Evolutionary conservation across 2,797 vertebrate species (phyloP), one percentile per base, ranked within the genome.

Genomic region (Peromyscus aztecus): DNA sequence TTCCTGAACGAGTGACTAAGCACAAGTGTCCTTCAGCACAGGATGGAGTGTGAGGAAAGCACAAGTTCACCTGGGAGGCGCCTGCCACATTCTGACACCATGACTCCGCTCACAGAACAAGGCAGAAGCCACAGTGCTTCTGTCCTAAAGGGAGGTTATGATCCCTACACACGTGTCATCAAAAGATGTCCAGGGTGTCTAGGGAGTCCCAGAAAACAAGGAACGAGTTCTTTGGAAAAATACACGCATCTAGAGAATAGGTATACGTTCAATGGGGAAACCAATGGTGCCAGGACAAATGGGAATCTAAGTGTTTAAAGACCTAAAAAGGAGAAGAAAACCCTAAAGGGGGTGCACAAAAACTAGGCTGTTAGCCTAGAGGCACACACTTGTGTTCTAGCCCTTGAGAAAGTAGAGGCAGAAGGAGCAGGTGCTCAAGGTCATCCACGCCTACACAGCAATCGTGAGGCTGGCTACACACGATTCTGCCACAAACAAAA

Each of bases 51-150:
- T 27, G 52, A 24, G 34, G 31, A 31, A 23, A 13, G 46, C 13
- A 14, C 2, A 16, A 6, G 9, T 34, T 31, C 52, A 37, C 49
- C 29, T 31, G 83, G 31, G 63, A 6, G 27, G 1, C 43, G 59
- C 24, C 19, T 34, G 57, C 11, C 4, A 0, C 1, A 5, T 4
- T 13, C n/a, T 4, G 13, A 6, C 24, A 14, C 16, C 52, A 40
- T 9, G 31, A 59, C 13, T 2, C 13, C 40, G 17, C 2, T 29
- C 0, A 37, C 63, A 80, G 14, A 14, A 49, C 2, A 19, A 57
- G 37, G 27, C 19, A 24, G 6, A 57, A 73, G 31, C 0, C 61
- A 40, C 75, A 19, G 10, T 10, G 19, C 11, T 27, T 76, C 31
- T 10, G 69, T 46, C n/a, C 27, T 1, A 27, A 4, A n/a, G 6